Conservation (phyloP, 2,797 vertebrate genomes). For the Ciconia nigra region DNA sequence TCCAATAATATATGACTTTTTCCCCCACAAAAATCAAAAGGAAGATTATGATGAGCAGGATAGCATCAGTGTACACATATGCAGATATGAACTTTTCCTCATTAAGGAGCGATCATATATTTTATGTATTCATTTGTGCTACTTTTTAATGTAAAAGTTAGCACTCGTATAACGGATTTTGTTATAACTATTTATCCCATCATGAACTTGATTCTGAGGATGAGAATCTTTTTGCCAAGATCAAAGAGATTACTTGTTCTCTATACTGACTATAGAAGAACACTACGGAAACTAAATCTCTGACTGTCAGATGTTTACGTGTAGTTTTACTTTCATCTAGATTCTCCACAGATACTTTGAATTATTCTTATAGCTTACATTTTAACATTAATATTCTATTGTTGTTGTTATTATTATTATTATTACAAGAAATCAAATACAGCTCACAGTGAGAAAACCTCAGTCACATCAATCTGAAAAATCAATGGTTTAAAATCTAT, state of each 20-base stretch:
- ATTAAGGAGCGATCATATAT: not conserved
- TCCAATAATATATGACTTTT: not conserved
- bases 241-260: not conserved
- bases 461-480: not conserved
- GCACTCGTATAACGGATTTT: not conserved
- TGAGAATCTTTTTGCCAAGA: not conserved
- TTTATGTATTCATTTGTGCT: not conserved
- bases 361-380: not conserved
- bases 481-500: not conserved
- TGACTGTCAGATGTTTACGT: not conserved
- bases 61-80: not conserved
- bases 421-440: not conserved
- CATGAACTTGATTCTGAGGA: not conserved
- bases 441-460: not conserved
- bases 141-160: not conserved
- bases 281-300: not conserved
- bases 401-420: not conserved
- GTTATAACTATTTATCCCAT: not conserved
- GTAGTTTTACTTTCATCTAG: not conserved
- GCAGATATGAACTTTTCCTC: not conserved
- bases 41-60: not conserved
- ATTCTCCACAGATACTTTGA: not conserved
- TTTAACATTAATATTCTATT: not conserved
- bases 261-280: not conserved
- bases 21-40: not conserved